Evolutionary conservation across 2,113 vertebrate species (phyloP).

Genomic region (Tachysurus fulvidraco): DNA sequence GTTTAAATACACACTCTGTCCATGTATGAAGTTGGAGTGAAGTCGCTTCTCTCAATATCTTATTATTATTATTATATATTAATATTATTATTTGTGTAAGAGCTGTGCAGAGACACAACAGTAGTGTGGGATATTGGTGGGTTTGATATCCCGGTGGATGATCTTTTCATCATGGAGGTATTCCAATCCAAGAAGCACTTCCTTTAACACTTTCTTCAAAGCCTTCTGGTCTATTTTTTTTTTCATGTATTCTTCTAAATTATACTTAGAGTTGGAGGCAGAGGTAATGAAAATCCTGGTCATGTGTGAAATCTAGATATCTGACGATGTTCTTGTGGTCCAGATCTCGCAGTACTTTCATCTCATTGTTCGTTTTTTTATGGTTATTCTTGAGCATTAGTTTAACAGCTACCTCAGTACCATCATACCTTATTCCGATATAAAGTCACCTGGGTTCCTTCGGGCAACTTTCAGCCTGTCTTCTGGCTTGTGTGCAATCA

Average conservation of each 20-base stretch:
- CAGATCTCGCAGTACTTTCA: not conserved
- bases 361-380: slow-evolving; percentile 19
- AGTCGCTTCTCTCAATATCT: too few species aligned
- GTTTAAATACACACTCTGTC: too few species aligned
- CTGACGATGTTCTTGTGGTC: slow-evolving; percentile 26
- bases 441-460: slow-evolving; percentile 1
- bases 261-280: slow-evolving; percentile 34
- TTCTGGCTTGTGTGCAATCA: slow-evolving; percentile 22
- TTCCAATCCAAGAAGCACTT: slow-evolving; percentile 24
- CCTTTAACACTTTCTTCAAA: slow-evolving; percentile 4
- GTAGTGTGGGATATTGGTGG: not conserved
- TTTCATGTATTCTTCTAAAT: slow-evolving; percentile 3
- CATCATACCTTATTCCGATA: slow-evolving; percentile 34
- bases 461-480: not conserved
- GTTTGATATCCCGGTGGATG: slow-evolving; percentile 42
- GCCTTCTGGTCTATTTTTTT: not conserved
- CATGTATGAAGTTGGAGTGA: too few species aligned
- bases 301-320: slow-evolving; percentile 36
- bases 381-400: not conserved
- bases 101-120: too few species aligned
- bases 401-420: slow-evolving; percentile 47
- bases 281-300: slow-evolving; percentile 29
- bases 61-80: too few species aligned
- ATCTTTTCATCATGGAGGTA: slow-evolving; percentile 2
- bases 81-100: too few species aligned